A percentile compares a stretch with the other conserved stretches of the same genome.
Conservation (phyloP, 2,888 invertebrate genomes). For the Tinea trinotella region DNA sequence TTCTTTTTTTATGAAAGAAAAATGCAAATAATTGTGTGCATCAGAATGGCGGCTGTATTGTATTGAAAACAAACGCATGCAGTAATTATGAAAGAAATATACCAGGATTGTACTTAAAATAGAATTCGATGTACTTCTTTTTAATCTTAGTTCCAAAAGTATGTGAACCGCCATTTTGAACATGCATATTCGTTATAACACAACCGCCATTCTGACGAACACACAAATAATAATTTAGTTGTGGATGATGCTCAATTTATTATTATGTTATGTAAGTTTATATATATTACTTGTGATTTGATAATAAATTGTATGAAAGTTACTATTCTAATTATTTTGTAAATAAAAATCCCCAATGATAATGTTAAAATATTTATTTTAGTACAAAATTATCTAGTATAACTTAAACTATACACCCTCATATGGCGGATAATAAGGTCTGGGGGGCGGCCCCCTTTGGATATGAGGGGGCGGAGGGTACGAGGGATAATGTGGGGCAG, state of each 20-base stretch:
- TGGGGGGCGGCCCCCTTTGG: conserved; percentile 42
- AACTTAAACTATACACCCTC: neutral
- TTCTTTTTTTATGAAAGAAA: too few relatives aligned
- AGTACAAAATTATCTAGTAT: neutral
- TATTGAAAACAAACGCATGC: too few relatives aligned
- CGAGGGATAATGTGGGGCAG: conserved; percentile 29
- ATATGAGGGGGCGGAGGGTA: conserved; percentile 22
- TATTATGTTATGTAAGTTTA: neutral
- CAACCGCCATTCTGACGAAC: too few relatives aligned
- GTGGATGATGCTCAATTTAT: conserved; percentile 4
- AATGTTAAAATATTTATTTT: neutral
- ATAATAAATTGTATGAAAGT: conserved; percentile 2
- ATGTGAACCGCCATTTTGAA: too few relatives aligned
- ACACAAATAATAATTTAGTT: neutral
- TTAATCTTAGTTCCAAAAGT: too few relatives aligned
- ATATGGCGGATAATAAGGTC: conserved; percentile 48
- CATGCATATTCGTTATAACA: too few relatives aligned
- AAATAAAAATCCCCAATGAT: neutral
- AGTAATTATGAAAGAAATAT: too few relatives aligned
- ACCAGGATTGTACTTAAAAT: too few relatives aligned
- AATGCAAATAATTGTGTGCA: too few relatives aligned
- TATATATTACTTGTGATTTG: neutral
- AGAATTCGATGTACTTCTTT: too few relatives aligned
- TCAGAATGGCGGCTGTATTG: too few relatives aligned
- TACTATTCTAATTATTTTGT: neutral